Conservation (phyloP, 2,888 invertebrate genomes). For the Drosophila nr. perissopoda region DNA sequence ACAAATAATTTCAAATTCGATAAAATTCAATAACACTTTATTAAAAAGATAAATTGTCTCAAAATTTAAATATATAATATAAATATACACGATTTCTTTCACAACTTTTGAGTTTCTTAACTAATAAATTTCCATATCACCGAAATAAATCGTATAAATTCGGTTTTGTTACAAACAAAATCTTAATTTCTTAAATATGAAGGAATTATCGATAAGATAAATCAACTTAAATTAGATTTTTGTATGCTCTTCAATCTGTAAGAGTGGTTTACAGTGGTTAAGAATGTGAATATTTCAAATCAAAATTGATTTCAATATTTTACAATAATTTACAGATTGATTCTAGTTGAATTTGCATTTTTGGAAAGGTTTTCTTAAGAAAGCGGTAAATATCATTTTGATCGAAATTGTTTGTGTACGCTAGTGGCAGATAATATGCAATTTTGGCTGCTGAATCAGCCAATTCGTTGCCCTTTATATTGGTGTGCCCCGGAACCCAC, state of each 20-base stretch:
- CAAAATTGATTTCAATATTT: neutral
- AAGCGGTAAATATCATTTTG: neutral
- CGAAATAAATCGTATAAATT: neutral
- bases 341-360: neutral
- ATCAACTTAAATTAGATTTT: neutral
- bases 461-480: neutral
- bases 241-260: neutral
- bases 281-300: neutral
- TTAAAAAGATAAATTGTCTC: neutral
- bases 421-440: neutral
- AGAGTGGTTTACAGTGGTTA: neutral
- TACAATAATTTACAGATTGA: neutral
- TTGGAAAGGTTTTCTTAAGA: neutral
- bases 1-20: neutral
- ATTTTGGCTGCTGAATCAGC: neutral
- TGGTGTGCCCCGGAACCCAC: neutral
- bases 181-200: neutral
- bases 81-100: neutral
- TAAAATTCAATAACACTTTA: neutral
- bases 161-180: neutral
- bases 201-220: neutral
- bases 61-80: neutral
- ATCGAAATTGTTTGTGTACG: neutral
- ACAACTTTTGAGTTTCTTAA: neutral
- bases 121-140: neutral